Conservation (phyloP, 1,140 invertebrate genomes). For the Achroia grisella region DNA sequence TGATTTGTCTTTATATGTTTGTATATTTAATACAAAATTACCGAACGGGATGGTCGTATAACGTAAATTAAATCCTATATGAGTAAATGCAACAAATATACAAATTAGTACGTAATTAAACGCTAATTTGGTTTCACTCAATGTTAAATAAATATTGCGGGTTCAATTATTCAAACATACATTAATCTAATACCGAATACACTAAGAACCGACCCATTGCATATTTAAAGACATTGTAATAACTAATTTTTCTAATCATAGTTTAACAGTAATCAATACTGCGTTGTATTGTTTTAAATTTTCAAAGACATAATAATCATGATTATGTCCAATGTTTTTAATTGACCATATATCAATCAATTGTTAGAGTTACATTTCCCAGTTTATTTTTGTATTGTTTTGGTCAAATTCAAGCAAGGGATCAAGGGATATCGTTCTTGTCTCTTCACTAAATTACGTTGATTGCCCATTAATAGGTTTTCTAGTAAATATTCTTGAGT, state of each 20-base stretch:
- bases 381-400: not conserved
- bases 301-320: too few species aligned
- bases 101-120: constrained; percentile 12
- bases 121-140: constrained; percentile 4
- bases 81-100: constrained; percentile 65
- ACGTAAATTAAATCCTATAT: not conserved
- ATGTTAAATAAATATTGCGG: not conserved
- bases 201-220: not conserved
- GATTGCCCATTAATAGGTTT: constrained; percentile 40
- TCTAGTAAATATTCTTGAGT: constrained; percentile 31
- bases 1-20: not conserved
- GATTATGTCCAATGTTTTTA: too few species aligned
- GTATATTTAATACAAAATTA: constrained; percentile 5
- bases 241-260: not conserved
- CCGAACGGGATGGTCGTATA: not conserved
- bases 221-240: not conserved
- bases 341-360: too few species aligned
- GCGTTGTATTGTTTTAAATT: not conserved
- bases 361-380: not conserved
- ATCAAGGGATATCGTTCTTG: not conserved
- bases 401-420: not conserved
- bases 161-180: not conserved
- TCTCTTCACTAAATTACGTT: constrained; percentile 10
- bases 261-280: not conserved
- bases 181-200: not conserved